A percentile compares a stretch with the other conserved stretches of the same genome.
Conservation (phyloP, 2,888 invertebrate species). For the Caradrina kadenii region DNA sequence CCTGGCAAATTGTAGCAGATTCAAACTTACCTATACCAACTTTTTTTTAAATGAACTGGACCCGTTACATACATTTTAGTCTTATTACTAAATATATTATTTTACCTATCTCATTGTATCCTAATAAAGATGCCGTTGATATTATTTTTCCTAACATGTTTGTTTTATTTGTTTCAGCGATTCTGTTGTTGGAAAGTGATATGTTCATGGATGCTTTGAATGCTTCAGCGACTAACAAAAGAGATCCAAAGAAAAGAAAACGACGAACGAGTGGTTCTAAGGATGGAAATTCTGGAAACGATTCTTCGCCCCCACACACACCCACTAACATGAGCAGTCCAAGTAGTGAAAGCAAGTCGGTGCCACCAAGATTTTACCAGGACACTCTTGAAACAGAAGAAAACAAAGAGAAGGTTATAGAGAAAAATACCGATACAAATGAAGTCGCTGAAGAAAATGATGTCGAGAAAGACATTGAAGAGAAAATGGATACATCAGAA, state of each 20-base stretch:
- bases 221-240: constrained; percentile 94
- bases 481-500: constrained; percentile 80
- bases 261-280: constrained; percentile 93
- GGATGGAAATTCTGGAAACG: constrained; percentile 89
- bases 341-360: constrained; percentile 85
- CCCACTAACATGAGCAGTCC: constrained; percentile 88
- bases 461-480: constrained; percentile 75
- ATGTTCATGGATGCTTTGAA: constrained; percentile 98
- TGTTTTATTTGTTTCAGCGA: constrained; percentile 90
- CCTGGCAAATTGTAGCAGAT: too few species aligned
- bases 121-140: background rate
- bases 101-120: background rate
- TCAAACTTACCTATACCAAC: too few species aligned
- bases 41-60: constrained; percentile 18
- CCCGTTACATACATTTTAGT: constrained; percentile 61
- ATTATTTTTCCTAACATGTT: constrained; percentile 3
- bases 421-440: constrained; percentile 73
- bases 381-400: constrained; percentile 95
- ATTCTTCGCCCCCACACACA: constrained; percentile 90
- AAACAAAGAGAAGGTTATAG: constrained; percentile 86
- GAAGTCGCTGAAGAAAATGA: constrained; percentile 70
- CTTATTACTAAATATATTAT: constrained; percentile 19
- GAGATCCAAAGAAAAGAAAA: constrained; percentile 95
- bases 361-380: constrained; percentile 96
- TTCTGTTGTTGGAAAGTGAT: constrained; percentile 96